Conservation (phyloP, 2,113 vertebrate species). For the Connochaetes taurinus region DNA sequence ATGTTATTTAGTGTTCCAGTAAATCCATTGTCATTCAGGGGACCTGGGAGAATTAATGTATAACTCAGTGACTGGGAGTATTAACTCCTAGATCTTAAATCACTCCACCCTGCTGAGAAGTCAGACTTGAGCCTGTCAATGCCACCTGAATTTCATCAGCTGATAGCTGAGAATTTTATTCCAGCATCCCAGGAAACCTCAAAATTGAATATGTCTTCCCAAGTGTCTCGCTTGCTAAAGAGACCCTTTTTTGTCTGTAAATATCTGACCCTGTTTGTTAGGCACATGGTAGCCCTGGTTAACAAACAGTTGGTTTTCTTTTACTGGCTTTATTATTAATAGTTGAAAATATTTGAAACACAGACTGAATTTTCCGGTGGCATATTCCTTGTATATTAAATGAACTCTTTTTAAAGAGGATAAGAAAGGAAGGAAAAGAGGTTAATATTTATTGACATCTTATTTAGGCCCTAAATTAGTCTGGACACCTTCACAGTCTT, state of each 20-base stretch:
- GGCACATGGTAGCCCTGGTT: neutral
- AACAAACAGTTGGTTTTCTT: slow-evolving; percentile 1
- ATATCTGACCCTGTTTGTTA: neutral
- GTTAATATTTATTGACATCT: neutral
- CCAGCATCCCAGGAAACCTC: neutral
- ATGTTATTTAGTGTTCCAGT: neutral
- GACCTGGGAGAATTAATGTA: neutral
- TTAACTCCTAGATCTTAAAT: neutral
- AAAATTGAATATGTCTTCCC: neutral
- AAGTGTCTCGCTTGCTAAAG: neutral
- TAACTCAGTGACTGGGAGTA: neutral
- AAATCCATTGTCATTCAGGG: neutral
- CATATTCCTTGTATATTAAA: neutral
- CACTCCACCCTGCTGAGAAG: neutral
- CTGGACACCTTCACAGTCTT: neutral
- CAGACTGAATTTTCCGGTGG: neutral
- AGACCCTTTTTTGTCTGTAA: neutral
- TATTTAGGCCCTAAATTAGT: neutral
- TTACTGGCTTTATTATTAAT: neutral
- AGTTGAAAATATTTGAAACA: neutral
- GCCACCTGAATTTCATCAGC: neutral
- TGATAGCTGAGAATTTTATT: neutral
- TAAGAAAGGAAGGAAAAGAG: neutral
- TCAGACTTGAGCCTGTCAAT: neutral
- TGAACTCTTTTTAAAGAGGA: neutral